A percentile compares a stretch with the other conserved stretches of the same genome.
phyloP scores from a whole-genome alignment of 2,888 invertebrate species.

The Apomyelois bistriatella region DNA sequence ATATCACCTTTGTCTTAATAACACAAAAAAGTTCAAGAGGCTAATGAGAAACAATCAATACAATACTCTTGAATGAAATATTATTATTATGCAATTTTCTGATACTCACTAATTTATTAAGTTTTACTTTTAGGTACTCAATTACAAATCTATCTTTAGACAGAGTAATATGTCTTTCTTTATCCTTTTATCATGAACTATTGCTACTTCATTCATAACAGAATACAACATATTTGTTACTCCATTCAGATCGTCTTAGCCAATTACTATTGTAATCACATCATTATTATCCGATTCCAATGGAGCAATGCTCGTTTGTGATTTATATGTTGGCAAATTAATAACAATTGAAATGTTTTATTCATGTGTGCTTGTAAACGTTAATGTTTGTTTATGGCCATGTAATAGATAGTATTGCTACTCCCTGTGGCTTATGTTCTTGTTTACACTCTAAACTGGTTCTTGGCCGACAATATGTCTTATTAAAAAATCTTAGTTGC shows the following conservation, averaged over 20 bases:
- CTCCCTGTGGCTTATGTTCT: slow-evolving; percentile 3
- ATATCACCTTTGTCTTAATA: slow-evolving; percentile 36
- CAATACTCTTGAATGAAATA: not conserved
- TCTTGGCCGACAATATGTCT: slow-evolving; percentile 1
- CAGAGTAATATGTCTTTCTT: not conserved
- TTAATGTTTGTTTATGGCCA: slow-evolving; percentile 3
- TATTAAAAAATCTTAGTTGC: slow-evolving; percentile 5
- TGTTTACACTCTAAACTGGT: slow-evolving; percentile 7
- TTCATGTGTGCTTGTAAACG: slow-evolving; percentile 20
- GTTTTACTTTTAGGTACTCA: not conserved
- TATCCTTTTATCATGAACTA: slow-evolving; percentile 5
- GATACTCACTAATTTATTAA: not conserved
- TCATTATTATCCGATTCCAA: slow-evolving; percentile 16
- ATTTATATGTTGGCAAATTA: slow-evolving; percentile 19
- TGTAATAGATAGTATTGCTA: slow-evolving; percentile 3
- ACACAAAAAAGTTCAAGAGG: slow-evolving; percentile 20
- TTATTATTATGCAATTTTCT: not conserved
- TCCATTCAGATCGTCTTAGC: slow-evolving; percentile 7
- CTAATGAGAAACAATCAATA: not conserved
- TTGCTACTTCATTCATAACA: slow-evolving; percentile 1
- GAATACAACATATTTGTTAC: slow-evolving; percentile 9
- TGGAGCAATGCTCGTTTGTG: slow-evolving; percentile 16
- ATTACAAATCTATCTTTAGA: slow-evolving; percentile 6
- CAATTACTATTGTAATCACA: slow-evolving; percentile 13
- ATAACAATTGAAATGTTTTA: slow-evolving; percentile 25